phyloP scores from a whole-genome alignment of 2,113 vertebrate genomes.

The Rhabdornis inornatus region DNA sequence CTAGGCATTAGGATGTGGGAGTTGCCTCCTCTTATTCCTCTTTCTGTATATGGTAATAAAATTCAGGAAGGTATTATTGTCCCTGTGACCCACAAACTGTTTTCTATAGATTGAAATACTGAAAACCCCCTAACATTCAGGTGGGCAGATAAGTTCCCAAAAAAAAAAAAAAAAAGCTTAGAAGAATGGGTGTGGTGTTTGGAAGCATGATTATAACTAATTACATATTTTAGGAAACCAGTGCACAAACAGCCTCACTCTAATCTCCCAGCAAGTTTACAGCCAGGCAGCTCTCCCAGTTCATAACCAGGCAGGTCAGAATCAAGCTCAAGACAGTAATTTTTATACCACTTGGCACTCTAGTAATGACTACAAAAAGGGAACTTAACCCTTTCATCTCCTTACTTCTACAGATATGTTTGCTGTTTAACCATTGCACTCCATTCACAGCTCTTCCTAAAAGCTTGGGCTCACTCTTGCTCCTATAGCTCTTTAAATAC shows the following conservation, averaged over 20 bases:
- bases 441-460: conserved; percentile 4
- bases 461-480: not conserved
- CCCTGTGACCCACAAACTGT: not conserved
- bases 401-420: not conserved
- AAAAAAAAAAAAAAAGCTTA: not conserved
- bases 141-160: not conserved
- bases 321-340: not conserved
- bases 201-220: not conserved
- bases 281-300: not conserved
- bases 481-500: conserved; percentile 38
- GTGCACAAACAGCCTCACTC: not conserved
- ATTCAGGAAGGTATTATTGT: not conserved
- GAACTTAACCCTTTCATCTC: not conserved
- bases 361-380: not conserved
- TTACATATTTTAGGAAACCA: conserved; percentile 15
- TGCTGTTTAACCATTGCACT: not conserved
- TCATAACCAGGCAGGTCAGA: not conserved
- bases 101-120: not conserved
- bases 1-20: not conserved
- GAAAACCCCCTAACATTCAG: not conserved
- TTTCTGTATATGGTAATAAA: not conserved
- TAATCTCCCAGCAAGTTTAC: not conserved
- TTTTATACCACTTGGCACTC: not conserved
- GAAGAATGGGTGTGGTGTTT: not conserved
- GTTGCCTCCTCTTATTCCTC: not conserved